Evolutionary conservation across 2,113 vertebrate genomes (phyloP).

Genomic region (Sebastes fasciatus): DNA sequence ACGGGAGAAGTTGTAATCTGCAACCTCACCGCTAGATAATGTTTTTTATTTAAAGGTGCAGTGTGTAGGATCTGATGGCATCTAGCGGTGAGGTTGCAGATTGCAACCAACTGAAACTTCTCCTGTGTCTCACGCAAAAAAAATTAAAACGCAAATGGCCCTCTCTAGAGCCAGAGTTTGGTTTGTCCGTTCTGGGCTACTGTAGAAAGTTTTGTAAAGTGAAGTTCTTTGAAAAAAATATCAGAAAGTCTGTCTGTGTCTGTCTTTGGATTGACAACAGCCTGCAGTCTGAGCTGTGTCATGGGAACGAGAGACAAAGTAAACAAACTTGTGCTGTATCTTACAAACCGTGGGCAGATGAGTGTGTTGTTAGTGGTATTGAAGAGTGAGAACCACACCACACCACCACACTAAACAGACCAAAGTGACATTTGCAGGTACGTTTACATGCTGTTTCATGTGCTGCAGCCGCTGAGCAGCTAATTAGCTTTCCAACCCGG

Average conservation of each 20-base stretch:
- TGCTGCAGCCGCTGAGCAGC: conserved; percentile 2
- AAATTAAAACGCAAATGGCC: too few relatives aligned
- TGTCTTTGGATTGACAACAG: neutral
- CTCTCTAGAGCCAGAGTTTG: too few relatives aligned
- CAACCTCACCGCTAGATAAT: too few relatives aligned
- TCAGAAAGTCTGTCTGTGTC: neutral
- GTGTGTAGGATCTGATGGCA: too few relatives aligned
- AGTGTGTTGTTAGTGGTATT: neutral
- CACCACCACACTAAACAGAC: neutral
- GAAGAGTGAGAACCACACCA: neutral
- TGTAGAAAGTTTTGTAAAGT: too few relatives aligned
- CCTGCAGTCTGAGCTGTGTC: neutral
- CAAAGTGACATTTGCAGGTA: neutral
- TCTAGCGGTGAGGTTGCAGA: too few relatives aligned
- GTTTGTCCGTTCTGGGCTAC: too few relatives aligned
- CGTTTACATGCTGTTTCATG: neutral
- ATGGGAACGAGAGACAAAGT: neutral
- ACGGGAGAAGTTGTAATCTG: too few relatives aligned
- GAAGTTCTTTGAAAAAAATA: neutral
- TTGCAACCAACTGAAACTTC: too few relatives aligned
- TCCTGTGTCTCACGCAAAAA: too few relatives aligned
- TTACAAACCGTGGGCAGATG: too few relatives aligned
- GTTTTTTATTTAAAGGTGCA: too few relatives aligned
- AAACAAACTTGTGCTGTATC: neutral
- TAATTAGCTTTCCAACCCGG: neutral